Evolutionary conservation across 2,113 vertebrate genomes (phyloP), one percentile per base, ranked within the genome.

Genomic region (Vombatus ursinus): DNA sequence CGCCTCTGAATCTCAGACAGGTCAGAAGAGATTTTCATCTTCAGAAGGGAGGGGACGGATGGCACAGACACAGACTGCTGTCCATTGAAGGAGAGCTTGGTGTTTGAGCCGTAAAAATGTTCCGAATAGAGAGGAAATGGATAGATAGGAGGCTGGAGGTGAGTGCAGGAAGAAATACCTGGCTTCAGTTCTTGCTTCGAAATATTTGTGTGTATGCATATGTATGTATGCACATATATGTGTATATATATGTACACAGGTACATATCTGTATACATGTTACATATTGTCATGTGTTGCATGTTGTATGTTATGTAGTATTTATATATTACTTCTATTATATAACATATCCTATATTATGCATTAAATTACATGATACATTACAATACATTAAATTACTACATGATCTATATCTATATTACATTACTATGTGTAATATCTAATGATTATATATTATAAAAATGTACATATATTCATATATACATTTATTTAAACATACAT

Each of bases 201-300:
- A 77, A n/a, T 77, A 22, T 68, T 2, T 31, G 11, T 31, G 16
- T 37, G 28, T 57, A 10, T 5, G 3, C 11, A 54, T 8, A 26
- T 57, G 16, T 26, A 1, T 57, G 9, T 57, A 11, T 26, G 4
- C 53, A 54, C 1, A 3, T 7, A n/a, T 2, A 77, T 77, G 37
- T 5, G 25, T 1, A 22, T 16, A 6, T 1, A 22, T 16, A 6
- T 16, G 37, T 22, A 6, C 5, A n/a, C 37, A 37, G 12, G 0
- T 14, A 37, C 25, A 31, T 12, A 9, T 31, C 3, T 37, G 3
- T 3, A 37, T 16, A 57, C 0, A 28, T 57, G 54, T 53, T 54
- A 26, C 31, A 31, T 31, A 2, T 8, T 26, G 53, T 31, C 11
- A 2, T 57, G 26, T 28, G 24, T 53, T 53, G 52, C 11, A 0